These are phyloP conservation scores for Seriola dumerili DNA, from an alignment of 2,113 vertebrate genomes.

Conservation along the genomic window DNA sequence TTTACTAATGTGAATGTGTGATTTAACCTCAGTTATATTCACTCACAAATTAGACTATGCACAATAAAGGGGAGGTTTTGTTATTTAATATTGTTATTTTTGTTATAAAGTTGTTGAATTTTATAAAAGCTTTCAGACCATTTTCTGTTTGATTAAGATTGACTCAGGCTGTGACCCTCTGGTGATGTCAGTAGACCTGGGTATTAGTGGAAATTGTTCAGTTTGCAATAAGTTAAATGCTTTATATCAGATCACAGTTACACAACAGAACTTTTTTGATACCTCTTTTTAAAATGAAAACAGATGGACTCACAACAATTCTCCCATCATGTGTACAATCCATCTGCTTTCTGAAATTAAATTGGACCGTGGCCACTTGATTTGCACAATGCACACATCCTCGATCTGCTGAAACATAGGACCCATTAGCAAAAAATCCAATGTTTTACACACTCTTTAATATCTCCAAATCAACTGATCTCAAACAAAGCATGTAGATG, in stretches of 20 bases:
- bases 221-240: conserved; percentile 4
- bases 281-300: conserved; percentile 32
- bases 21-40: conserved; percentile 20
- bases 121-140: neutral
- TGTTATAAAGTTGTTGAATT: neutral
- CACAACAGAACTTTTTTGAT: neutral
- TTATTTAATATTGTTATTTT: no score
- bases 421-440: neutral
- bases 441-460: neutral
- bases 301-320: conserved; percentile 11
- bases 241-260: neutral
- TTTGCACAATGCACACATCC: neutral
- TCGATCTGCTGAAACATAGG: neutral
- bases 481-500: no score
- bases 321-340: neutral
- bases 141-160: conserved; percentile 1
- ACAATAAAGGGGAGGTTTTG: neutral
- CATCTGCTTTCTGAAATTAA: neutral
- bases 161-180: neutral
- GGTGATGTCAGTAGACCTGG: neutral
- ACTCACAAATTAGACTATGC: conserved; percentile 13
- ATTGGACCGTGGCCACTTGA: neutral
- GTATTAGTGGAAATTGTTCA: neutral
- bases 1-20: conserved; percentile 57
- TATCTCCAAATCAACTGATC: no score